Conservation (phyloP, 2,113 vertebrate species). For the Acanthisitta chloris region DNA sequence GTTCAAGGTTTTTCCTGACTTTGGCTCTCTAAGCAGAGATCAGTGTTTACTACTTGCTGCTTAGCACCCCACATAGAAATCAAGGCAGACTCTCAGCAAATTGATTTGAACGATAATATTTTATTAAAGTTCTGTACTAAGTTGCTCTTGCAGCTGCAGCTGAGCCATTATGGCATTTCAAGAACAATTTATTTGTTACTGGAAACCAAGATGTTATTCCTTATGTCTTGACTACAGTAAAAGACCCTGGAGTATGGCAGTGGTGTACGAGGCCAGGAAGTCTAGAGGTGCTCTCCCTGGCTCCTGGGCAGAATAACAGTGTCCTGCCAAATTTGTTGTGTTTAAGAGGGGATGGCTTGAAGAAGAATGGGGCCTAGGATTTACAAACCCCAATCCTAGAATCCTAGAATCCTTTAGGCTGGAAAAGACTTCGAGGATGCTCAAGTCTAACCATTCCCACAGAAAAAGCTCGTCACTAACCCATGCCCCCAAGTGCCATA, state of each 20-base stretch:
- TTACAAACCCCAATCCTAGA: neutral
- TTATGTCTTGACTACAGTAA: neutral
- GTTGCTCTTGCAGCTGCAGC: conserved; percentile 9
- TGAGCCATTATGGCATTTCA: conserved; percentile 24
- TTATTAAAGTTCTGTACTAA: conserved; percentile 46
- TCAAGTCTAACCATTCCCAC: neutral
- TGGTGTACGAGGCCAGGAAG: neutral
- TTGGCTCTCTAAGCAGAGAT: neutral
- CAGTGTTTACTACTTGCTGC: neutral
- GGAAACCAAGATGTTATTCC: neutral
- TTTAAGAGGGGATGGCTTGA: neutral
- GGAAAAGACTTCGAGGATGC: neutral
- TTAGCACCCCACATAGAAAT: neutral
- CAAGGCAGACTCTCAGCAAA: neutral
- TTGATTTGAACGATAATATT: conserved; percentile 11
- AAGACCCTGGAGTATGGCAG: neutral
- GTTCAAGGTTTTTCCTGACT: neutral
- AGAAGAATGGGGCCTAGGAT: neutral
- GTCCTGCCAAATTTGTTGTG: too few relatives aligned
- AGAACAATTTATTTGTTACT: conserved; percentile 23
- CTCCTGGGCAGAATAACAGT: neutral
- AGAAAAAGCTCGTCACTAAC: too few relatives aligned
- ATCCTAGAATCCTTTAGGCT: neutral
- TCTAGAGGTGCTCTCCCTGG: neutral
- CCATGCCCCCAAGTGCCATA: neutral